phyloP scores from a whole-genome alignment of 2,888 invertebrate genomes.

The Elaeidobius kamerunicus region DNA sequence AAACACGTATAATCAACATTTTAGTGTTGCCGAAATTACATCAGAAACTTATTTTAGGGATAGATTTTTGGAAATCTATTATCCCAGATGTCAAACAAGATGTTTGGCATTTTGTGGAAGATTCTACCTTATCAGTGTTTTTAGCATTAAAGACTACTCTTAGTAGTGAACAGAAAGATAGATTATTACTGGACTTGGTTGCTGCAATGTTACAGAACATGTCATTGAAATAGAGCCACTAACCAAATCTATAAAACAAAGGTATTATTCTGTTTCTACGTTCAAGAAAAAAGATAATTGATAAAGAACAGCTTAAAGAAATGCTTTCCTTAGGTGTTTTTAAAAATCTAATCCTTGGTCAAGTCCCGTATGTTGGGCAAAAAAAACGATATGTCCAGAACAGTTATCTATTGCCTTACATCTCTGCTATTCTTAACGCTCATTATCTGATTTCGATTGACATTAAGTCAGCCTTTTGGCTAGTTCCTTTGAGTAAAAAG shows the following conservation, averaged over 20 bases:
- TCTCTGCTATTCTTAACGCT: too few relatives aligned
- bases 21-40: neutral
- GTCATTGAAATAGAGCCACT: conserved; percentile 7
- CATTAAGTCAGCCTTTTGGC: too few relatives aligned
- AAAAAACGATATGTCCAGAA: too few relatives aligned
- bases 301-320: conserved; percentile 16
- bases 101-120: conserved; percentile 10
- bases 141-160: too few relatives aligned
- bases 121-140: neutral
- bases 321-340: conserved; percentile 31
- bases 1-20: neutral
- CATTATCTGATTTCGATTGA: too few relatives aligned
- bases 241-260: conserved; percentile 20
- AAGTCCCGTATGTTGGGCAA: conserved; percentile 36
- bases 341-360: conserved; percentile 36
- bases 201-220: conserved; percentile 13
- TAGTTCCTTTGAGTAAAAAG: too few relatives aligned
- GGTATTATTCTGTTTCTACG: conserved; percentile 23
- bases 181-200: conserved; percentile 8
- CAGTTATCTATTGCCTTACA: too few relatives aligned
- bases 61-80: conserved; percentile 5
- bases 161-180: neutral
- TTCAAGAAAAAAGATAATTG: conserved; percentile 13
- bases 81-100: conserved; percentile 3
- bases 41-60: neutral